A percentile compares a stretch with the other conserved stretches of the same genome.
Conservation (phyloP, 2,113 vertebrate genomes). For the Apus apus region DNA sequence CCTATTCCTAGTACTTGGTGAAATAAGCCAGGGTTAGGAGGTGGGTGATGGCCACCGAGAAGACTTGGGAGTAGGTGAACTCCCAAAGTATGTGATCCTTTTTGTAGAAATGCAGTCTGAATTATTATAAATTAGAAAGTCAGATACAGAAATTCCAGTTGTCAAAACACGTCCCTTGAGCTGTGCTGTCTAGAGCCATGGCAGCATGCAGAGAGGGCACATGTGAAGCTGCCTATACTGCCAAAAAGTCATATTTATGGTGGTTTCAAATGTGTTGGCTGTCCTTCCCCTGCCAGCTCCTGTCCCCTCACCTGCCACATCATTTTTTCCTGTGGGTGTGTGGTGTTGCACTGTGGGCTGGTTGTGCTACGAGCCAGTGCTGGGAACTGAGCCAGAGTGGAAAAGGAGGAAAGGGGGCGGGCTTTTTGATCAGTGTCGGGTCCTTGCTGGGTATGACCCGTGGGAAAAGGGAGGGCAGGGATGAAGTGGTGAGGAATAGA, state of each 20-base stretch:
- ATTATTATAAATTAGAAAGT: not conserved
- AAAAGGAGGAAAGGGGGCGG: not conserved
- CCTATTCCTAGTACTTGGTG: not conserved
- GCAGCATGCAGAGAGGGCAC: not conserved
- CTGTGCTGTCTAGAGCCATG: not conserved
- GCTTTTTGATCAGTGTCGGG: not conserved
- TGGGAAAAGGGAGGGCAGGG: rapidly evolving
- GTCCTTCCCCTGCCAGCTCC: not conserved
- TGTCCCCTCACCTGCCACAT: not conserved
- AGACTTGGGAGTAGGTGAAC: not conserved
- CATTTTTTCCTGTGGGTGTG: not conserved
- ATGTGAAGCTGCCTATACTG: not conserved
- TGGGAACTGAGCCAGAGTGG: not conserved
- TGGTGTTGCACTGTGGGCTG: not conserved
- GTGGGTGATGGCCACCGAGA: not conserved
- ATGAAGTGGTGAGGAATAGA: not conserved
- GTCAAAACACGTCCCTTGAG: rapidly evolving
- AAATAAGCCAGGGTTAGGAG: not conserved
- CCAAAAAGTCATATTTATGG: not conserved
- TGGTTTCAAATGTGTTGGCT: not conserved
- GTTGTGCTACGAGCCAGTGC: rapidly evolving
- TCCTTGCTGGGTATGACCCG: not conserved
- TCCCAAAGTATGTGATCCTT: not conserved
- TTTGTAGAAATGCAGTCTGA: not conserved
- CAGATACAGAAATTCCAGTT: not conserved